These are phyloP conservation scores for Varanus komodoensis DNA, from an alignment of 2,113 vertebrate genomes.

Conservation along the genomic window DNA sequence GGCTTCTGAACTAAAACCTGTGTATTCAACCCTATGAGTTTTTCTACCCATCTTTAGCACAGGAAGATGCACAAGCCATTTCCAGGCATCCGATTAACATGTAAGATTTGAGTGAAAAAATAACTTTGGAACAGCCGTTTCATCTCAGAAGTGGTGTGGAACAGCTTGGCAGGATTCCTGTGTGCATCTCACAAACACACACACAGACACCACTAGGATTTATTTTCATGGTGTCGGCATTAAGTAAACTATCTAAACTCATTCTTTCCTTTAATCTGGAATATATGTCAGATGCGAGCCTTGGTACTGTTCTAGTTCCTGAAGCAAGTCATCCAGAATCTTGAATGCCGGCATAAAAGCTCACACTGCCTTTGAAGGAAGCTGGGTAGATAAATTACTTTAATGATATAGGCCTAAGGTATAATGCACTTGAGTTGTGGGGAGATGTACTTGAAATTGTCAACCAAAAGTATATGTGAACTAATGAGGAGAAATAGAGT, in stretches of 20 bases:
- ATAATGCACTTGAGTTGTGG: neutral
- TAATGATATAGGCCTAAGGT: neutral
- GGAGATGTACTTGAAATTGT: constrained; percentile 2
- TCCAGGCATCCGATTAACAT: neutral
- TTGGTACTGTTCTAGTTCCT: neutral
- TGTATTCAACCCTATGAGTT: neutral
- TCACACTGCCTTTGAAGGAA: constrained; percentile 37
- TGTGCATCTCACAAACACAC: no score
- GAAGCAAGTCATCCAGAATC: constrained; percentile 37
- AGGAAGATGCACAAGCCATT: neutral
- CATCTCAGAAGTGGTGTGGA: neutral
- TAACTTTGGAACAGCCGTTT: neutral
- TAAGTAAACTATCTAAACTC: constrained; percentile 4
- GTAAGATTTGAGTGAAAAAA: neutral
- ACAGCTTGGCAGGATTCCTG: neutral
- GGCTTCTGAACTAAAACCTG: neutral
- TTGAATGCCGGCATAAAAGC: constrained; percentile 11
- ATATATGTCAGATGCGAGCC: neutral
- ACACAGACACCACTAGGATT: neutral
- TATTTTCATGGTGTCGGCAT: neutral
- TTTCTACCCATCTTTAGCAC: neutral
- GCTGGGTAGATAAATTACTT: neutral
- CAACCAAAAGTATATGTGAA: neutral
- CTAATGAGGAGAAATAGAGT: neutral
- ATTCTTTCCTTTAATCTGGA: neutral